Conservation (phyloP, 2,113 vertebrate genomes). For the Hemichromis elongatus region DNA sequence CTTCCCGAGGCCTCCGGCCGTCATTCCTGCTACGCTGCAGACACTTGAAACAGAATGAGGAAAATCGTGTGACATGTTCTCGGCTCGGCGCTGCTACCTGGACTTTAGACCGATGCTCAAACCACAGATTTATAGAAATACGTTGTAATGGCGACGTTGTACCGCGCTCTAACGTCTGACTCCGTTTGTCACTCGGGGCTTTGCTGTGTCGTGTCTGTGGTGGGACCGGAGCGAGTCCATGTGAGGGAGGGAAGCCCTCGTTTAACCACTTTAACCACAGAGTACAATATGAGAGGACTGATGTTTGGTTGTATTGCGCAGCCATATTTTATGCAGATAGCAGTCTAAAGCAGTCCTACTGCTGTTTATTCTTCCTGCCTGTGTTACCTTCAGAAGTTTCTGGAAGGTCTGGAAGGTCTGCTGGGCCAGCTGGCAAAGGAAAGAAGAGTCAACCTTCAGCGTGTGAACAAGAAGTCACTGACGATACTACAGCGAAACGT, state of each 20-base stretch:
- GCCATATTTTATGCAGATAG: neutral
- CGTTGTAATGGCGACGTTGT: neutral
- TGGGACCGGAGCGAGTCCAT: neutral
- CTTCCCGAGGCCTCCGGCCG: neutral
- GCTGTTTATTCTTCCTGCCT: neutral
- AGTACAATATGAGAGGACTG: neutral
- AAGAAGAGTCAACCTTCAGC: neutral
- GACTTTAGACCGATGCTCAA: neutral
- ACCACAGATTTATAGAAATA: neutral
- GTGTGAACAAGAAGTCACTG: neutral
- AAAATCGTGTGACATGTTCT: neutral
- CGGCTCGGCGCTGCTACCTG: neutral
- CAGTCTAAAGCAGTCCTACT: neutral
- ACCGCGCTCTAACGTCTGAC: neutral
- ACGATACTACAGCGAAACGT: neutral
- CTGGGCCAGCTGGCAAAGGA: constrained; percentile 79
- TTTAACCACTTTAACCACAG: neutral
- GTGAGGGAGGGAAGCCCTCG: neutral
- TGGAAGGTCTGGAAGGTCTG: constrained; percentile 90
- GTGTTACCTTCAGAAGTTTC: constrained; percentile 75
- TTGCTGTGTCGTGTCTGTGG: neutral
- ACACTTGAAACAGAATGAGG: neutral
- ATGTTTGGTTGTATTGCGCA: too few species aligned
- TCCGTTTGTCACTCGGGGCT: neutral
- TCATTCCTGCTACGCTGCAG: neutral